A percentile compares a stretch with the other conserved stretches of the same genome.
These are phyloP conservation scores for Auanema sp. DNA, from an alignment of 2,888 invertebrate genomes.

Conservation along the genomic window DNA sequence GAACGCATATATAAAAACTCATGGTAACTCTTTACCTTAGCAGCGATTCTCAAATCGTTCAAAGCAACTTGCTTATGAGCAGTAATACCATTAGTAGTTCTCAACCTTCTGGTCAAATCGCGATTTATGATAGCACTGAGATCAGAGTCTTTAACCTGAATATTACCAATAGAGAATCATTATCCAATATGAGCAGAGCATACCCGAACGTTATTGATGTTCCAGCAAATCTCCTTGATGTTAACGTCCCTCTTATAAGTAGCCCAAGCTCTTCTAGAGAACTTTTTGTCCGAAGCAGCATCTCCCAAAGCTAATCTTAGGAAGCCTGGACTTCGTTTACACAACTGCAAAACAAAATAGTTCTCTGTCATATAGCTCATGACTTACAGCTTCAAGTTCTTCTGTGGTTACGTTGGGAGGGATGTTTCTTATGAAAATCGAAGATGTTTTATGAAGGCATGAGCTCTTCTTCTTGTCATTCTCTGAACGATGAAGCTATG, in stretches of 20 bases:
- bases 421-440: constrained; percentile 91
- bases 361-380: not conserved
- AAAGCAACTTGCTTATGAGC: constrained; percentile 79
- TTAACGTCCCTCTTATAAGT: constrained; percentile 83
- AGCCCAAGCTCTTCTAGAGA: constrained; percentile 96
- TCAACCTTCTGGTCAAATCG: constrained; percentile 88
- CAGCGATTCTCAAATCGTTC: constrained; percentile 67
- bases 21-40: constrained; percentile 53
- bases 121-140: constrained; percentile 93
- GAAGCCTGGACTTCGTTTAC: constrained; percentile 88
- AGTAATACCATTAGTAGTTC: constrained; percentile 86
- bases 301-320: constrained; percentile 93
- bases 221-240: constrained; percentile 99
- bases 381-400: constrained; percentile 84
- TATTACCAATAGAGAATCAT: not conserved
- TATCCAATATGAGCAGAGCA: not conserved
- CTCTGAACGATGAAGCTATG: constrained; percentile 8
- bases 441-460: constrained; percentile 82
- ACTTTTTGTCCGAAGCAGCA: constrained; percentile 90
- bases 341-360: constrained; percentile 71
- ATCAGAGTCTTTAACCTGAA: constrained; percentile 83
- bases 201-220: constrained; percentile 84
- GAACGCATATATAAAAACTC: not conserved
- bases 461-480: constrained; percentile 37
- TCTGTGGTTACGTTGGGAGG: constrained; percentile 93